A percentile compares a stretch with the other conserved stretches of the same genome.
Evolutionary conservation across 2,797 vertebrate genomes (phyloP).

Genomic region (Coregonus sp.): DNA sequence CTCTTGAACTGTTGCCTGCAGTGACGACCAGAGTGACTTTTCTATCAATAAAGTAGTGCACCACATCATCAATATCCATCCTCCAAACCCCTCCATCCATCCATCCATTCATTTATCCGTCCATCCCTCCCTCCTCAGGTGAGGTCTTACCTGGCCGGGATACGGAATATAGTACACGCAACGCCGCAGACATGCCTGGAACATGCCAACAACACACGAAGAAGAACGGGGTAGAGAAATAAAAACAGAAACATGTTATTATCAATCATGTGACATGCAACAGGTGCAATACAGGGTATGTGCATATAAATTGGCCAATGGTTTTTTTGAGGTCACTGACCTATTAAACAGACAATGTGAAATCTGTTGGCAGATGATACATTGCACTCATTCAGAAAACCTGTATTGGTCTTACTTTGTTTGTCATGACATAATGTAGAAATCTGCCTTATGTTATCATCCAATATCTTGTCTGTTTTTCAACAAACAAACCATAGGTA

Average conservation of each 20-base stretch:
- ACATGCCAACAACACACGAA: slow-evolving; percentile 38
- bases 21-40: background rate
- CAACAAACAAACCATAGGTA: background rate
- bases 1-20: background rate
- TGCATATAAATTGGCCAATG: background rate
- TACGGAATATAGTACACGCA: slow-evolving; percentile 68
- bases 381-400: background rate
- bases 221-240: background rate
- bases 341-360: background rate
- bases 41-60: background rate
- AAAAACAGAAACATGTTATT: background rate
- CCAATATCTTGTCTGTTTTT: background rate
- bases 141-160: slow-evolving; percentile 71
- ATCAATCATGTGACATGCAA: background rate
- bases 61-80: background rate
- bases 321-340: background rate
- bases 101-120: no score
- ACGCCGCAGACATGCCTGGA: slow-evolving; percentile 67
- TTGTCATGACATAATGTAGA: background rate
- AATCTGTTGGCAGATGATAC: background rate
- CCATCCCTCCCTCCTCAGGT: background rate
- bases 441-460: no score
- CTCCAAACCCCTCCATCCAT: no score
- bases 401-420: background rate
- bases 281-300: background rate